Percentiles rank a stretch among this genome's conserved stretches.
These are phyloP conservation scores for Cylindroiulus punctatus DNA, from an alignment of 2,888 invertebrate genomes.

Conservation along the genomic window DNA sequence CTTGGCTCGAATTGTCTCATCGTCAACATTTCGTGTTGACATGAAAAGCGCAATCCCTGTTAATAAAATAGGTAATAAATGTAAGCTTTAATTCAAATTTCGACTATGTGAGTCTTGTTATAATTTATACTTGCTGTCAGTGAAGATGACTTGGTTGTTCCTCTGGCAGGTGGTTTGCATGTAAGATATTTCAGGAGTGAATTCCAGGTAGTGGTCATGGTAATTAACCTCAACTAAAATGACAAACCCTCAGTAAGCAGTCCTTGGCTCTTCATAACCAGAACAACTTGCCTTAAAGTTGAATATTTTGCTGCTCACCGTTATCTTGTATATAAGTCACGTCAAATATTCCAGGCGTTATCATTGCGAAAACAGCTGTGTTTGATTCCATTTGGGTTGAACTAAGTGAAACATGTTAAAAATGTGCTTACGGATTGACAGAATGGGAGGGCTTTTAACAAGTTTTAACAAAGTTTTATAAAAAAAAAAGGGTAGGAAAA, in stretches of 20 bases:
- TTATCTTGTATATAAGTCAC: neutral
- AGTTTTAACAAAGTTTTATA: too few species aligned
- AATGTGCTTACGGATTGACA: neutral
- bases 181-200: neutral
- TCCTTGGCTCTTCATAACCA: too few species aligned
- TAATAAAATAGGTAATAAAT: neutral
- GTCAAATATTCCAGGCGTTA: neutral
- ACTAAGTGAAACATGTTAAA: neutral
- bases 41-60: neutral
- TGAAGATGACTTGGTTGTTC: neutral
- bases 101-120: neutral
- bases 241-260: too few species aligned
- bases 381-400: neutral
- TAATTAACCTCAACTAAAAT: neutral
- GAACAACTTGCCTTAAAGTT: too few species aligned
- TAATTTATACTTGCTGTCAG: neutral
- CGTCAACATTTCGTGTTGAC: neutral
- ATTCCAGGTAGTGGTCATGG: slow-evolving; percentile 2
- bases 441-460: too few species aligned
- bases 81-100: neutral
- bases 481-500: too few species aligned
- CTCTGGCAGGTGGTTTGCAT: neutral
- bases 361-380: neutral
- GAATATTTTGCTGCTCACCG: neutral
- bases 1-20: neutral